Base-by-base conservation (phyloP, 2,888 invertebrate genomes). In the Caenorhabditis sp. region DNA sequence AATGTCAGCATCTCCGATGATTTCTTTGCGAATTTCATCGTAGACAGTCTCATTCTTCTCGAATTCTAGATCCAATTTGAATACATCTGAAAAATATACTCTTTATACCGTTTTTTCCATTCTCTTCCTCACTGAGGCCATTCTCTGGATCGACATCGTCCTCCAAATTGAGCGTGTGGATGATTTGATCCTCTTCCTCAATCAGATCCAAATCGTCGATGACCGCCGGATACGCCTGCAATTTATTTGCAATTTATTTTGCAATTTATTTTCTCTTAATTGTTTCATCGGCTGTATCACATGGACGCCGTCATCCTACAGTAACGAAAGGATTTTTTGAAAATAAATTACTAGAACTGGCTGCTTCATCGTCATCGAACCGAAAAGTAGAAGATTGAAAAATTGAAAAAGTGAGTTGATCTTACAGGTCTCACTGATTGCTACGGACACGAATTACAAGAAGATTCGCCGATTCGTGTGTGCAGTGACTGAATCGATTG, bases 111-210 rank as follows among this genome's bases (percentile, higher is more conserved):
- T n/a, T n/a, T n/a, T n/a, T n/a, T n/a, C n/a, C n/a, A n/a, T n/a
- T n/a, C n/a, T n/a, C n/a, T n/a, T n/a, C n/a, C n/a, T n/a, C n/a
- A 95, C 95, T 97, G 80, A 99, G 91, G 84, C 94, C 93, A 89
- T 98, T 89, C 59, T 87, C 86, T 11, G 87, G 86, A 71, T 95
- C 94, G 20, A 93, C 93, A 2, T 94, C 85, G 27, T 87, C 94
- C 89, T 97, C 96, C 73, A 99, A 90, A 89, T 94, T 94, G 76
- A 98, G 91, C 32, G 96, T 91, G 91, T 99, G 99, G 1, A 96
- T 97, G 88, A 95, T 95, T 90, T 98, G 97, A 87, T 99, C 96
- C 72, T 95, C 95, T 89, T 99, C 98, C 80, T 96, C 95, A 1
- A 99, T 95, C 71, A 98, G 91, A 90, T 99, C 98, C 75, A 99